Evolutionary conservation across 2,888 invertebrate species (phyloP).

Genomic region (Carabus problematicus): DNA sequence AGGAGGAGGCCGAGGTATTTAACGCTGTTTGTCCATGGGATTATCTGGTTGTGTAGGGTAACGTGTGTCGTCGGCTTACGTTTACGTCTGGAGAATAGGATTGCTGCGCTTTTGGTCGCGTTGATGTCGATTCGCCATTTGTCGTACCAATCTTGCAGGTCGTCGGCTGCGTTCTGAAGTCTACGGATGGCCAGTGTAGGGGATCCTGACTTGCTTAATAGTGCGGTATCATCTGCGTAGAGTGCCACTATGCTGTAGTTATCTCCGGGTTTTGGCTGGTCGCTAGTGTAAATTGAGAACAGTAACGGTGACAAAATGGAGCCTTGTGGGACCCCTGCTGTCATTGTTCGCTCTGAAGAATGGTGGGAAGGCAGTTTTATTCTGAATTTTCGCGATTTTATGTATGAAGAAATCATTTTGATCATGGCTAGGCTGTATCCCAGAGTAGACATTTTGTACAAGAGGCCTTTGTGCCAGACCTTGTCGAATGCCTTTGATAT

Average conservation of each 20-base stretch:
- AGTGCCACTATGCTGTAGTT: slow-evolving; percentile 32
- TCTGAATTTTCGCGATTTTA: neutral
- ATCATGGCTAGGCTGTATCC: neutral
- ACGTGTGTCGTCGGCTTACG: neutral
- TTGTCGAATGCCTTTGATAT: slow-evolving; percentile 13
- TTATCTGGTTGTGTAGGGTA: neutral
- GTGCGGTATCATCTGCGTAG: slow-evolving; percentile 45
- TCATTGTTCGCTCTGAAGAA: neutral
- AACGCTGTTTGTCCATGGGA: too few species aligned
- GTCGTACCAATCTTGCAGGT: too few species aligned
- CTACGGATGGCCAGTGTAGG: neutral
- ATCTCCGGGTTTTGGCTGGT: neutral
- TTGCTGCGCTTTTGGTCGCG: neutral
- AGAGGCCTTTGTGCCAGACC: slow-evolving; percentile 12
- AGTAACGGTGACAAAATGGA: neutral
- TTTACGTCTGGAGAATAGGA: slow-evolving; percentile 6
- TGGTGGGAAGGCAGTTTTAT: neutral
- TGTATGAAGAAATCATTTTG: neutral
- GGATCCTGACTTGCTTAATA: neutral
- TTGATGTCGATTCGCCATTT: too few species aligned
- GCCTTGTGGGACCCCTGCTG: neutral
- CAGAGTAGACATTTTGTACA: neutral
- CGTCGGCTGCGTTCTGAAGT: neutral
- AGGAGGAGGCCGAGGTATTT: too few species aligned
- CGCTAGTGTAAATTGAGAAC: neutral